Evolutionary conservation across 2,797 vertebrate species (phyloP).

Genomic region (Chaetodon trifasciatus): DNA sequence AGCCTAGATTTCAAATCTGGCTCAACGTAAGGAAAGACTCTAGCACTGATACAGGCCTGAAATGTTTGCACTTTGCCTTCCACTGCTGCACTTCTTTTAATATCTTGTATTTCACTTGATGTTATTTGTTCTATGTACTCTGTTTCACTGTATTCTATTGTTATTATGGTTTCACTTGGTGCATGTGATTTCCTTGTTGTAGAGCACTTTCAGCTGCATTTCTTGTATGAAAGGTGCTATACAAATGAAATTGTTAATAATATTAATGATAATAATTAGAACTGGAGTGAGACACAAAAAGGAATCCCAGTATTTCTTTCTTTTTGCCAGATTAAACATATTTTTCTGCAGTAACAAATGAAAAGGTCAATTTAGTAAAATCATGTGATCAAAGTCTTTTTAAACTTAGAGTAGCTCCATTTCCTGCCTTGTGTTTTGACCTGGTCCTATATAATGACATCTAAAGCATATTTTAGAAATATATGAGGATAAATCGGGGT

Average conservation of each 20-base stretch:
- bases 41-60: too few relatives aligned
- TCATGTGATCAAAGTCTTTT: too few relatives aligned
- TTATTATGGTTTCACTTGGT: too few relatives aligned
- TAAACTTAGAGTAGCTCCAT: not conserved
- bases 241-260: too few relatives aligned
- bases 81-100: too few relatives aligned
- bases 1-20: conserved; percentile 36
- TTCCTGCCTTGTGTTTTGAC: not conserved
- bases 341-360: not conserved
- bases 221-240: too few relatives aligned
- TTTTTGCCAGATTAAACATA: not conserved
- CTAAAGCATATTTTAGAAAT: not conserved
- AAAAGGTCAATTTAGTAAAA: not conserved
- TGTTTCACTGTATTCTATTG: too few relatives aligned
- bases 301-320: not conserved
- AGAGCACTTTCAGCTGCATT: too few relatives aligned
- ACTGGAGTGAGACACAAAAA: not conserved
- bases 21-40: not conserved
- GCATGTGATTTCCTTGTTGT: too few relatives aligned
- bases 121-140: not conserved
- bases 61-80: too few relatives aligned
- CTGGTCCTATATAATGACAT: not conserved
- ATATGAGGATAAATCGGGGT: not conserved
- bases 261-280: too few relatives aligned
- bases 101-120: not conserved